phyloP scores from a whole-genome alignment of 2,888 invertebrate species.

The Galeopsomyia nigrocyanea region DNA sequence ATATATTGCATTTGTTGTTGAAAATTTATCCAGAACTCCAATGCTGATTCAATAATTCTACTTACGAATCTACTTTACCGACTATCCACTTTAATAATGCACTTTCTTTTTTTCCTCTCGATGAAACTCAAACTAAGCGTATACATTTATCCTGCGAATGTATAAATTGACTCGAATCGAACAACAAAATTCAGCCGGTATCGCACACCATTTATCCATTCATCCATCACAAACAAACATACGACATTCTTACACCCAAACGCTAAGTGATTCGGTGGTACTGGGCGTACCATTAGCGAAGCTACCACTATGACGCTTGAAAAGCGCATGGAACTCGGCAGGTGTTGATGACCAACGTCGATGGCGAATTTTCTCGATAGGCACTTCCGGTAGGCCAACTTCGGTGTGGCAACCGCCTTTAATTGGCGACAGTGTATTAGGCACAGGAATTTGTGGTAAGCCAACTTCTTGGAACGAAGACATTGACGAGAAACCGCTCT shows the following conservation, averaged over 20 bases:
- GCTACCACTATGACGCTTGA: constrained; percentile 61
- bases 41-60: neutral
- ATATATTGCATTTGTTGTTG: too few species aligned
- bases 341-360: constrained; percentile 66
- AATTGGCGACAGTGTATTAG: constrained; percentile 50
- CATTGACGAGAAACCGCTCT: constrained; percentile 89
- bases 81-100: constrained; percentile 4
- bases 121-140: neutral
- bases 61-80: constrained; percentile 10
- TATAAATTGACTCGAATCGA: neutral
- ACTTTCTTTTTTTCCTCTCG: neutral
- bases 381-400: constrained; percentile 64
- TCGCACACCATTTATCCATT: too few species aligned
- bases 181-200: neutral
- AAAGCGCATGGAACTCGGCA: constrained; percentile 60
- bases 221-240: neutral
- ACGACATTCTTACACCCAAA: constrained; percentile 60
- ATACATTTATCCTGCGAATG: neutral
- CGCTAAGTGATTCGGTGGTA: constrained; percentile 62
- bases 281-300: constrained; percentile 54
- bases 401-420: constrained; percentile 64
- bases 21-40: neutral
- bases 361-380: constrained; percentile 60
- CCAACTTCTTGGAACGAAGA: constrained; percentile 88
- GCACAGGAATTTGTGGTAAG: constrained; percentile 69